Percentiles rank a stretch among this genome's conserved stretches.
Evolutionary conservation across 1,140 invertebrate species (phyloP).

Genomic region (Hyles vespertilio): DNA sequence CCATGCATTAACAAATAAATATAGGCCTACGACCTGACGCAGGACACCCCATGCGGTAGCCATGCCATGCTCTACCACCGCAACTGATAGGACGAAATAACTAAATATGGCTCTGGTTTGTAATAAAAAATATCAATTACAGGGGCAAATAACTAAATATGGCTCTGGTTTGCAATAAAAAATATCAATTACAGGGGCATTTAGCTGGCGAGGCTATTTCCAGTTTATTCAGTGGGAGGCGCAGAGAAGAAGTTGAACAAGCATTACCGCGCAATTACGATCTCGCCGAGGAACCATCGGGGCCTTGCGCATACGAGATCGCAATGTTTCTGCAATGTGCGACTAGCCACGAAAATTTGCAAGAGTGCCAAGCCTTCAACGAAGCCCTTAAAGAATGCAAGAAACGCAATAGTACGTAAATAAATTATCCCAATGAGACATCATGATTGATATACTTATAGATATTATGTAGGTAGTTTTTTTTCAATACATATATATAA

Average conservation of each 20-base stretch:
- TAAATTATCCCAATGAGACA: too few species aligned
- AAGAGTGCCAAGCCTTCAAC: constrained; percentile 56
- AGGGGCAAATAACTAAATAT: constrained; percentile 78
- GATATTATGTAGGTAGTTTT: too few species aligned
- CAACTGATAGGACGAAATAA: too few species aligned
- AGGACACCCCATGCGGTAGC: too few species aligned
- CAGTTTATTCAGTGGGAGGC: constrained; percentile 84
- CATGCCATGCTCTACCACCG: too few species aligned
- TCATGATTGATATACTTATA: too few species aligned
- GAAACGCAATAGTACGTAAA: constrained; percentile 45
- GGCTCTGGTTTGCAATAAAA: background rate
- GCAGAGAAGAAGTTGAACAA: constrained; percentile 72
- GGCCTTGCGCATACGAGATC: constrained; percentile 65
- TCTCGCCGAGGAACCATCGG: constrained; percentile 43
- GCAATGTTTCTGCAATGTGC: constrained; percentile 60
- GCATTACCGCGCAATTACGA: constrained; percentile 53
- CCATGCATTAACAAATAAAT: too few species aligned
- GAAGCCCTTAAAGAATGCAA: constrained; percentile 63
- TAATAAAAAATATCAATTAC: background rate
- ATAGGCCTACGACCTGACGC: too few species aligned
- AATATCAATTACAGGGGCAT: constrained; percentile 79
- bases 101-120: too few species aligned
- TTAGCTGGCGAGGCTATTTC: constrained; percentile 88
- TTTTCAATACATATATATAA: too few species aligned
- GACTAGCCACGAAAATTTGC: constrained; percentile 38